A percentile compares a stretch with the other conserved stretches of the same genome.
phyloP scores from a whole-genome alignment of 2,888 invertebrate genomes.

The Trissolcus brochymenae region DNA sequence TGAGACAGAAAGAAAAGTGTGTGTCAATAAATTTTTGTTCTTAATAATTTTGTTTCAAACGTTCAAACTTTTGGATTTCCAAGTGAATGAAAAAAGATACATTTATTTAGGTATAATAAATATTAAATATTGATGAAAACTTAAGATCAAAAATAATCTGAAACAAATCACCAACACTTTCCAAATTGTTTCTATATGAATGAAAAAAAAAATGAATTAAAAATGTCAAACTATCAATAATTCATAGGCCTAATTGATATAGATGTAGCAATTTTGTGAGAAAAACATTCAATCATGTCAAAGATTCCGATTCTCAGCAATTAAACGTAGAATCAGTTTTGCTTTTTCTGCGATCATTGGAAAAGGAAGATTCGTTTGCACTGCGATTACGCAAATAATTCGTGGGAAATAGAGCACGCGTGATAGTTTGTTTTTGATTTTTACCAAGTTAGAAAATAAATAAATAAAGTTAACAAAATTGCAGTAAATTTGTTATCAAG shows the following conservation, averaged over 20 bases:
- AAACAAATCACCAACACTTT: too few species aligned
- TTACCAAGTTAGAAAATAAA: too few species aligned
- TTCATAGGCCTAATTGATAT: conserved; percentile 19
- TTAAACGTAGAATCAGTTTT: conserved; percentile 21
- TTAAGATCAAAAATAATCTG: too few species aligned
- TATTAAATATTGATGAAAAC: too few species aligned
- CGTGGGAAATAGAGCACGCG: conserved; percentile 68
- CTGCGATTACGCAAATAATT: conserved; percentile 70
- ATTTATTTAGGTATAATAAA: too few species aligned
- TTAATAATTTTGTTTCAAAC: not conserved
- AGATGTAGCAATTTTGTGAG: conserved; percentile 24
- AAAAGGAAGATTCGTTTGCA: conserved; percentile 35
- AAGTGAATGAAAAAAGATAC: too few species aligned
- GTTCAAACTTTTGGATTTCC: too few species aligned
- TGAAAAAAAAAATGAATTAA: conserved; percentile 5
- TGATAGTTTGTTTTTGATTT: not conserved
- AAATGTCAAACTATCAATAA: conserved; percentile 19
- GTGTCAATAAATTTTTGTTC: conserved; percentile 16
- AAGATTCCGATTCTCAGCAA: conserved; percentile 18
- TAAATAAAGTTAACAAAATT: too few species aligned
- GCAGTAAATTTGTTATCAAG: too few species aligned
- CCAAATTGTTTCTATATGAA: too few species aligned
- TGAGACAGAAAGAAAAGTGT: conserved; percentile 27
- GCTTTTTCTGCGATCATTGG: conserved; percentile 29
- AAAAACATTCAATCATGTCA: conserved; percentile 15